Conservation (phyloP, 2,797 vertebrate species). For the Mionectes olivaceus region DNA sequence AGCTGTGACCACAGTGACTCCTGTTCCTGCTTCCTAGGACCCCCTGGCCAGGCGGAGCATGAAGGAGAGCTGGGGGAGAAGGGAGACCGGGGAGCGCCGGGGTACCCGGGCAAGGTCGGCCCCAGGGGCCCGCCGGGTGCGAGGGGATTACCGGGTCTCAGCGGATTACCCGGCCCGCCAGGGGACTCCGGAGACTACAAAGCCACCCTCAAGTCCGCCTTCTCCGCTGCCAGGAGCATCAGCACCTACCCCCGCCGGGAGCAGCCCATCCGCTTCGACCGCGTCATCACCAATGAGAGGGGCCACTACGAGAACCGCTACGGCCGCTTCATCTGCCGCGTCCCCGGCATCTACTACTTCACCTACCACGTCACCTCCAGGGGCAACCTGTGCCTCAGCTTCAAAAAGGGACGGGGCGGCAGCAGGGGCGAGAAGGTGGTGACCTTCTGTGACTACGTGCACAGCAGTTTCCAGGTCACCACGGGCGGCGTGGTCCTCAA, state of each 20-base stretch:
- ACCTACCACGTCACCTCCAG: conserved; percentile 82
- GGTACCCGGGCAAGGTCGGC: conserved; percentile 82
- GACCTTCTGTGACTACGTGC: conserved; percentile 79
- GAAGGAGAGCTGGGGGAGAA: conserved; percentile 72
- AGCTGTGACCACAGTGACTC: rapidly evolving
- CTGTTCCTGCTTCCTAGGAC: conserved; percentile 54
- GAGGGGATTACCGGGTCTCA: conserved; percentile 21
- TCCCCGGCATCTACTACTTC: conserved; percentile 84
- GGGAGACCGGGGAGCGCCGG: conserved; percentile 71
- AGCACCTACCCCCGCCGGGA: neutral
- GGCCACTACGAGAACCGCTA: conserved; percentile 66
- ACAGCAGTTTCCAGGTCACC: conserved; percentile 76
- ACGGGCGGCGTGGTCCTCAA: conserved; percentile 80
- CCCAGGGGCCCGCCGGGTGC: conserved; percentile 68
- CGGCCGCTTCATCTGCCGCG: conserved; percentile 73
- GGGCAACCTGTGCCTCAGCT: conserved; percentile 73
- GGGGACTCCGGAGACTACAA: conserved; percentile 72
- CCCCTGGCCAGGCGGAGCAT: conserved; percentile 51
- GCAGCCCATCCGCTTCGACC: conserved; percentile 77
- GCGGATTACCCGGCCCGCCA: conserved; percentile 51
- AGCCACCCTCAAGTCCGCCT: conserved; percentile 61
- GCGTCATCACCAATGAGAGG: neutral
- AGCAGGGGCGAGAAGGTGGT: conserved; percentile 53
- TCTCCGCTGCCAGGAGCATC: conserved; percentile 72
- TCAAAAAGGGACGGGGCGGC: conserved; percentile 62